A percentile compares a stretch with the other conserved stretches of the same genome.
These are phyloP conservation scores for Monomorium pharaonis DNA, from an alignment of 1,140 invertebrate genomes.

Conservation along the genomic window DNA sequence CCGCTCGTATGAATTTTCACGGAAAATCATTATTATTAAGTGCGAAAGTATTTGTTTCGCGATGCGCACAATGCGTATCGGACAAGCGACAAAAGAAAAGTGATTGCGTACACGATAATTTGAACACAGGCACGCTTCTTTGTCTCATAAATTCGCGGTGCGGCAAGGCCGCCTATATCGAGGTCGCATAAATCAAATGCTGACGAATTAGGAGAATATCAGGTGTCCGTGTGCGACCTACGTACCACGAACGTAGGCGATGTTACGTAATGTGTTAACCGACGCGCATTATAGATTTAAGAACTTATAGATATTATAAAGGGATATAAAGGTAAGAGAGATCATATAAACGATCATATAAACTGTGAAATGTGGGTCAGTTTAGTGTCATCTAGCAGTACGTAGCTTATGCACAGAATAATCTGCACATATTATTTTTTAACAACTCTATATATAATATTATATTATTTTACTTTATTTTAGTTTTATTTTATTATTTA, in stretches of 20 bases:
- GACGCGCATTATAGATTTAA: background rate
- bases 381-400: too few species aligned
- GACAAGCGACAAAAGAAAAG: background rate
- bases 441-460: background rate
- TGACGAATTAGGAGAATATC: slow-evolving; percentile 32
- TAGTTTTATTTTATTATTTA: too few species aligned
- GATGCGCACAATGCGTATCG: background rate
- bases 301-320: background rate
- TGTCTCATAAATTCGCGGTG: background rate
- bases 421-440: background rate
- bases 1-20: background rate
- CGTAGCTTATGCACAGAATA: background rate
- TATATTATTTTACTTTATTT: background rate
- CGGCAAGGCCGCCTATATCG: slow-evolving; percentile 10
- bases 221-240: background rate
- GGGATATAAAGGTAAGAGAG: background rate
- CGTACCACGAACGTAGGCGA: background rate
- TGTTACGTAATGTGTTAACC: slow-evolving; percentile 15
- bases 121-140: background rate
- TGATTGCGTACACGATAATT: background rate
- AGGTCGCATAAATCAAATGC: slow-evolving; percentile 19
- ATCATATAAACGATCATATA: too few species aligned
- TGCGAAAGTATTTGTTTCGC: background rate
- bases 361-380: background rate
- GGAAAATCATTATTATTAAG: background rate